These are phyloP conservation scores for Brachionus asplanchnoidis DNA, from an alignment of 1,140 invertebrate species.

Conservation along the genomic window DNA sequence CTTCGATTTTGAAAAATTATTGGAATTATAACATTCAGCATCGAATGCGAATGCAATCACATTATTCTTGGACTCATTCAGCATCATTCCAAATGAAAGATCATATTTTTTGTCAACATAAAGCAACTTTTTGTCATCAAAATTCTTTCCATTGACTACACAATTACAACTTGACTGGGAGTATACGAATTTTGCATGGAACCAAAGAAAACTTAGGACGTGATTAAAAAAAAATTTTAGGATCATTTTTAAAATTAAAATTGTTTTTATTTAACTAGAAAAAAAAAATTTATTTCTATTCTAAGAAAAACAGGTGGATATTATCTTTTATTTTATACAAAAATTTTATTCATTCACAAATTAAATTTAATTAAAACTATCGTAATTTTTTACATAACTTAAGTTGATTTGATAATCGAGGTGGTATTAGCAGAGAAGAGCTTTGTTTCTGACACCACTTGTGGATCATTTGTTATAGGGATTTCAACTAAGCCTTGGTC, in stretches of 20 bases:
- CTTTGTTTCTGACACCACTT: background rate
- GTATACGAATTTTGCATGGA: background rate
- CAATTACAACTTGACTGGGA: background rate
- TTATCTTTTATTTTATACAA: background rate
- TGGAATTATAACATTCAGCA: background rate
- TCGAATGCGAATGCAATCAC: background rate
- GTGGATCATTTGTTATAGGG: background rate
- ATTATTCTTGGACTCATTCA: background rate
- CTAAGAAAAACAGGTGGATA: background rate
- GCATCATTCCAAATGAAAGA: background rate
- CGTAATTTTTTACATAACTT: background rate
- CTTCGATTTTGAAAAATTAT: background rate
- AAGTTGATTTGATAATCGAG: background rate
- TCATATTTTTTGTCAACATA: slow-evolving; percentile 3
- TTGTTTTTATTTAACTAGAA: background rate
- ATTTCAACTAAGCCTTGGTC: background rate
- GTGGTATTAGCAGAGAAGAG: background rate
- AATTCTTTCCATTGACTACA: background rate
- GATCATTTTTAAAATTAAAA: background rate
- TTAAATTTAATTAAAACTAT: slow-evolving; percentile 3
- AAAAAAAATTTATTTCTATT: background rate
- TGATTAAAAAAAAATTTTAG: background rate
- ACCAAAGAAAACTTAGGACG: background rate
- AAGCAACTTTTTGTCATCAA: background rate
- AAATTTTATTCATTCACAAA: background rate